Percentiles rank a stretch among this genome's conserved stretches.
Conservation (phyloP, 2,113 vertebrate genomes). For the Hippocampus comes region DNA sequence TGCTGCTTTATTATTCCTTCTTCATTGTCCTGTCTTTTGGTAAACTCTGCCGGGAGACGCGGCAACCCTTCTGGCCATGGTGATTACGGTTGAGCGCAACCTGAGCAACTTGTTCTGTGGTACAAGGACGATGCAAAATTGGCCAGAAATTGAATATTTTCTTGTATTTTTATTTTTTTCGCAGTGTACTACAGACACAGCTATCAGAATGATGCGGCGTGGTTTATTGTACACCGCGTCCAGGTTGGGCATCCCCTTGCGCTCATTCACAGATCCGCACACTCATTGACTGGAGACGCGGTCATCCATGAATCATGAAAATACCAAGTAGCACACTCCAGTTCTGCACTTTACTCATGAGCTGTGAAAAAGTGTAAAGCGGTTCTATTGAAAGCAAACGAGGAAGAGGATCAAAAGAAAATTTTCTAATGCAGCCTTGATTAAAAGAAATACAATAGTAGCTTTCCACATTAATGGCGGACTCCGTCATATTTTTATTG, state of each 20-base stretch:
- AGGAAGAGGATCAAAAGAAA: neutral
- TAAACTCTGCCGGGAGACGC: neutral
- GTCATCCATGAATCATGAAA: neutral
- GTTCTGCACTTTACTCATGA: neutral
- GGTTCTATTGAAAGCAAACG: neutral
- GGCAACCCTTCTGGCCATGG: no score
- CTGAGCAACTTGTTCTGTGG: neutral
- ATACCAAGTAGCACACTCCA: neutral
- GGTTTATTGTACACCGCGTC: neutral
- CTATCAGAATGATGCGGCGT: no score
- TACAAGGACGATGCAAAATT: neutral
- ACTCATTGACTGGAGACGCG: neutral
- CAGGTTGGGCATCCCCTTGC: neutral
- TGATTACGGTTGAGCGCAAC: no score
- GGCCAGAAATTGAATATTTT: no score
- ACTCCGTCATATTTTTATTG: slow-evolving; percentile 15
- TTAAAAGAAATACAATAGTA: slow-evolving; percentile 35
- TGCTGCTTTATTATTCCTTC: neutral
- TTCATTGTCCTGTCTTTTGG: neutral
- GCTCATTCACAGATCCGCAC: neutral
- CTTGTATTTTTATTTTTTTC: no score
- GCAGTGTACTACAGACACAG: no score
- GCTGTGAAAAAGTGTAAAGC: neutral
- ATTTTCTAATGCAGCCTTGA: slow-evolving; percentile 21
- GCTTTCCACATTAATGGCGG: slow-evolving; percentile 18